phyloP scores from a whole-genome alignment of 2,797 vertebrate genomes.

The Pangasius krempfi region DNA sequence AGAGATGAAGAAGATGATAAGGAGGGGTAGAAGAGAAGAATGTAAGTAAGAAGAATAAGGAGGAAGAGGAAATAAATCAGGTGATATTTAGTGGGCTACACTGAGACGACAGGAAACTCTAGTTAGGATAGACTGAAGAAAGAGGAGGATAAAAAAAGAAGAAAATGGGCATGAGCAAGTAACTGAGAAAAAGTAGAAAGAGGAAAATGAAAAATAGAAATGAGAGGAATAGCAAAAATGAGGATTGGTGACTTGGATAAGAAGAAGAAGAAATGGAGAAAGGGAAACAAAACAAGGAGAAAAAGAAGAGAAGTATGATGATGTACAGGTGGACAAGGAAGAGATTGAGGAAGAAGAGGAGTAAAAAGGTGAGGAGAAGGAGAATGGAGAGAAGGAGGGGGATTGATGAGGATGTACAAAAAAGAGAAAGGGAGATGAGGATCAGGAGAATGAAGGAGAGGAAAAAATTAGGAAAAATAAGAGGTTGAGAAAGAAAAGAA shows the following conservation, averaged over 20 bases:
- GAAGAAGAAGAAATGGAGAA: background rate
- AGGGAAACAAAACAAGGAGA: background rate
- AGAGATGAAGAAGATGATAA: background rate
- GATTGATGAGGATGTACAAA: background rate
- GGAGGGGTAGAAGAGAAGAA: background rate
- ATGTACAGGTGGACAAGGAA: background rate
- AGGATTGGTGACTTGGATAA: background rate
- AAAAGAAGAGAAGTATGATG: background rate
- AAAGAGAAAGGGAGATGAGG: background rate
- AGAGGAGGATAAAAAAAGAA: background rate
- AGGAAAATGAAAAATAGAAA: background rate
- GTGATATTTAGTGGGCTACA: no score
- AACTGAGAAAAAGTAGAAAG: background rate
- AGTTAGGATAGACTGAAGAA: background rate
- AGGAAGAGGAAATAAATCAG: background rate
- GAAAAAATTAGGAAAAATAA: background rate
- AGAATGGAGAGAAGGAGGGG: background rate
- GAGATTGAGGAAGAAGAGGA: background rate
- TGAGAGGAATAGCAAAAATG: background rate
- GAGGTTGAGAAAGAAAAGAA: background rate
- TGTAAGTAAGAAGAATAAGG: background rate
- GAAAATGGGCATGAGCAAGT: background rate
- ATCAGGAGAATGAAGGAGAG: background rate
- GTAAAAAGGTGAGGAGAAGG: background rate
- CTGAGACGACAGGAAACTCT: background rate